Conservation (phyloP, 2,888 invertebrate genomes). For the Gymnoscelis rufifasciata region DNA sequence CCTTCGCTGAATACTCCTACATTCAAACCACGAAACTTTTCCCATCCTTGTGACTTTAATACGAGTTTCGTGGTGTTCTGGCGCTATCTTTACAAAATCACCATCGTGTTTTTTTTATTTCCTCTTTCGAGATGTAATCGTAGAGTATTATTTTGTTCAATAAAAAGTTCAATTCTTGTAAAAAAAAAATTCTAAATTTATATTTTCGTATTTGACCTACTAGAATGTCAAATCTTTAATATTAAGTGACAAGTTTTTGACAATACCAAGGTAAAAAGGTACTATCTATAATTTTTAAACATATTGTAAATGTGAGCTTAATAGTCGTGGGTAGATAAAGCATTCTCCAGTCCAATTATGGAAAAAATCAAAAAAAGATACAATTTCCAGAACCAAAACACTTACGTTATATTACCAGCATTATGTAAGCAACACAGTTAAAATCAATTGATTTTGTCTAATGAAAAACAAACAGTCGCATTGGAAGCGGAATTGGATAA, state of each 20-base stretch:
- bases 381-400: neutral
- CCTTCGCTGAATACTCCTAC: conserved; percentile 6
- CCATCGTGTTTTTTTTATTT: conserved; percentile 44
- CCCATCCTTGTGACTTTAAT: conserved; percentile 56
- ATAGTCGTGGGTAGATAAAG: too few species aligned
- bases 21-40: conserved; percentile 49
- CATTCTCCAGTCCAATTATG: too few species aligned
- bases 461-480: conserved; percentile 11
- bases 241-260: too few species aligned
- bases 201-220: too few species aligned
- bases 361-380: too few species aligned
- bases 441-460: conserved; percentile 8
- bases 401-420: neutral
- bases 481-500: conserved; percentile 29
- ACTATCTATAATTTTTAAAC: too few species aligned
- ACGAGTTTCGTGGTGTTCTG: conserved; percentile 52
- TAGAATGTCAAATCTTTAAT: too few species aligned
- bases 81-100: conserved; percentile 58
- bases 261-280: too few species aligned
- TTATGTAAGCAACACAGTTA: neutral
- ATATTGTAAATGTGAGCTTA: too few species aligned
- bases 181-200: too few species aligned
- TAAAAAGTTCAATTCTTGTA: too few species aligned
- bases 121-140: conserved; percentile 17
- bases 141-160: too few species aligned